Evolutionary conservation across 1,140 invertebrate genomes (phyloP), one percentile per base, ranked within the genome.

Genomic region (Drosophila burlai): DNA sequence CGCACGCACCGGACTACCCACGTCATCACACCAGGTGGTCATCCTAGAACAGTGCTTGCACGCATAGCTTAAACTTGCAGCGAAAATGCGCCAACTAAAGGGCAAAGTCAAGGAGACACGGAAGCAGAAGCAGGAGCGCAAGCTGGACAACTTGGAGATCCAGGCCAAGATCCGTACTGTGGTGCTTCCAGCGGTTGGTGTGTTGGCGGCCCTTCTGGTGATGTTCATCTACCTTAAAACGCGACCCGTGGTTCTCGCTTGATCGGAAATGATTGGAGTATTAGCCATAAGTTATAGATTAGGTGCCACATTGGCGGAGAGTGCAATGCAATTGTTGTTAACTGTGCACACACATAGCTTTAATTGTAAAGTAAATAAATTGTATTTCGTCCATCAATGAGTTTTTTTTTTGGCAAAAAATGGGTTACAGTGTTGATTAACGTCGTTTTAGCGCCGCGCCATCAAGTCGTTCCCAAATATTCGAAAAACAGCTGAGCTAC

Each of bases 91-190:
- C 18, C 91, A 92, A 66, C 47, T 92, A 6, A 92, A 92, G 38
- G 91, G 91, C 10, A 92, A 92, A 36, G 91, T 92, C 11, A 92
- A 92, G 63, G 91, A 92, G 55, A 92, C 91, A 13, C 83, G 91
- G 8, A 92, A 92, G 58, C 91, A 92, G 57, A 83, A 84, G 24
- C 91, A 92, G 68, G 91, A 92, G 67, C 91, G 91, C n/a, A 92
- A 91, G 63, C 47, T 91, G 65, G 91, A 92, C 46, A 92, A 92
- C 36, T 34, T 80, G 16, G 71, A 81, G 29, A 92, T 75, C 40
- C 91, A 92, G 40, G 79, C 74, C 11, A 85, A 92, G 63, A 86
- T 92, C 15, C 80, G 74, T 50, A 92, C 91, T 1, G 50, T 92
- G 55, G 91, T 92, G n/a, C 54, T 92, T 24, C 91, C 91, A 24